phyloP scores from a whole-genome alignment of 2,888 invertebrate genomes.

The Orchestes rusci region DNA sequence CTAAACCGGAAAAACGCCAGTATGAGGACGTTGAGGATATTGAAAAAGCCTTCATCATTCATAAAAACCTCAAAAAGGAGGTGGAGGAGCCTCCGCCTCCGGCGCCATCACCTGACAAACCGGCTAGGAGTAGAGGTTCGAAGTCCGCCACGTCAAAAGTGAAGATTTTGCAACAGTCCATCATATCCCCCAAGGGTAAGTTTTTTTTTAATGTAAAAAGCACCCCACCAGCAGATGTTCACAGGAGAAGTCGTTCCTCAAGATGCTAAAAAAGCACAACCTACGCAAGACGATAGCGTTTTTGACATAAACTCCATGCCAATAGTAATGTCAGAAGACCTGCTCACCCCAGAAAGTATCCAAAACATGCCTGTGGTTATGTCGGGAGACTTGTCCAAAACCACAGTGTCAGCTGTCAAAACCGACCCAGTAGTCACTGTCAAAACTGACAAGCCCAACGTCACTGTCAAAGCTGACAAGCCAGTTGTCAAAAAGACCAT shows the following conservation, averaged over 20 bases:
- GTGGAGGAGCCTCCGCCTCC: slow-evolving; percentile 11
- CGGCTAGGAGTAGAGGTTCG: slow-evolving; percentile 13
- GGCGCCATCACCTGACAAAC: slow-evolving; percentile 6
- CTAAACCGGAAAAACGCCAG: slow-evolving; percentile 27
- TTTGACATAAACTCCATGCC: slow-evolving; percentile 74
- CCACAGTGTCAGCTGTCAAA: no score
- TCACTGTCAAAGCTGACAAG: no score
- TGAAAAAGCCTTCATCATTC: slow-evolving; percentile 39
- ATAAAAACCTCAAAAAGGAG: slow-evolving; percentile 24
- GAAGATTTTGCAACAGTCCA: slow-evolving; percentile 42
- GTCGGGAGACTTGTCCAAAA: slow-evolving; percentile 12
- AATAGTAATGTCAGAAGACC: slow-evolving; percentile 64
- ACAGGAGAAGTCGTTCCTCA: slow-evolving; percentile 37
- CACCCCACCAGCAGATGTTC: no score
- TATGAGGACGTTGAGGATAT: slow-evolving; percentile 41
- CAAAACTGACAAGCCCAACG: no score
- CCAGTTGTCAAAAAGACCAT: slow-evolving; percentile 10
- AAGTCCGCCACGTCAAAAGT: slow-evolving; percentile 34
- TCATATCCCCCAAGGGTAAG: slow-evolving; percentile 38
- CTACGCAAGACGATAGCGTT: slow-evolving; percentile 41
- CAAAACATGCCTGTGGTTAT: slow-evolving; percentile 45
- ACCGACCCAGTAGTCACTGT: no score
- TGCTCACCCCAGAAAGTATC: slow-evolving; percentile 59
- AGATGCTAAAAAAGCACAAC: slow-evolving; percentile 8
- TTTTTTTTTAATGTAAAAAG: slow-evolving; percentile 1